A percentile compares a stretch with the other conserved stretches of the same genome.
These are phyloP conservation scores for Oxystoma pomonae DNA, from an alignment of 2,888 invertebrate genomes.

Conservation along the genomic window DNA sequence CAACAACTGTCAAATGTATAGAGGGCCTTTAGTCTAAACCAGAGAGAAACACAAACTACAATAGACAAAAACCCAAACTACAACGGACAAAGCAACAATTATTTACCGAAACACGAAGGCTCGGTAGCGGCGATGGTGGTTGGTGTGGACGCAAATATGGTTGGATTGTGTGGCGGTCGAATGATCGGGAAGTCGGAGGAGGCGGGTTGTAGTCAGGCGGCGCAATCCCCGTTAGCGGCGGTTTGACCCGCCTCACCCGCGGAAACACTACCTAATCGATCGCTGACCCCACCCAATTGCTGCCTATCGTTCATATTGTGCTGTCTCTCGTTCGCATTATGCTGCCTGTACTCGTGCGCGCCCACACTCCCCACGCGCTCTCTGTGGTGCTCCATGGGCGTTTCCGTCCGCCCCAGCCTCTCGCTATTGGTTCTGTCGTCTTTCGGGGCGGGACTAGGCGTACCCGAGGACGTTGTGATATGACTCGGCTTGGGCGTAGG, in stretches of 20 bases:
- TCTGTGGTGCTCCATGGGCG: neutral
- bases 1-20: no score
- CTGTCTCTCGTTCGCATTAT: no score
- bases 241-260: neutral
- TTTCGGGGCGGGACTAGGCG: conserved; percentile 4
- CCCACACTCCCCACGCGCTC: neutral
- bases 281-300: neutral
- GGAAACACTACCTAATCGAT: neutral
- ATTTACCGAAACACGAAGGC: conserved; percentile 45
- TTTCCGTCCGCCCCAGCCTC: neutral
- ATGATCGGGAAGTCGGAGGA: neutral
- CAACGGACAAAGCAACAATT: conserved; percentile 33
- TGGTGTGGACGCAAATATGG: neutral
- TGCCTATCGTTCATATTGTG: no score
- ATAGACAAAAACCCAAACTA: no score
- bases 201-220: neutral
- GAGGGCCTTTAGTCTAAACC: no score
- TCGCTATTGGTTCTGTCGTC: neutral
- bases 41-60: no score
- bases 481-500: conserved; percentile 31
- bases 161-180: neutral
- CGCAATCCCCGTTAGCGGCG: neutral
- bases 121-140: conserved; percentile 31
- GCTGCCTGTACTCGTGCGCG: no score
- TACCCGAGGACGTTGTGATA: conserved; percentile 18